Percentiles rank a stretch among this genome's conserved stretches.
These are phyloP conservation scores for Callocephalon fimbriatum DNA, from an alignment of 2,113 vertebrate species.

Conservation along the genomic window DNA sequence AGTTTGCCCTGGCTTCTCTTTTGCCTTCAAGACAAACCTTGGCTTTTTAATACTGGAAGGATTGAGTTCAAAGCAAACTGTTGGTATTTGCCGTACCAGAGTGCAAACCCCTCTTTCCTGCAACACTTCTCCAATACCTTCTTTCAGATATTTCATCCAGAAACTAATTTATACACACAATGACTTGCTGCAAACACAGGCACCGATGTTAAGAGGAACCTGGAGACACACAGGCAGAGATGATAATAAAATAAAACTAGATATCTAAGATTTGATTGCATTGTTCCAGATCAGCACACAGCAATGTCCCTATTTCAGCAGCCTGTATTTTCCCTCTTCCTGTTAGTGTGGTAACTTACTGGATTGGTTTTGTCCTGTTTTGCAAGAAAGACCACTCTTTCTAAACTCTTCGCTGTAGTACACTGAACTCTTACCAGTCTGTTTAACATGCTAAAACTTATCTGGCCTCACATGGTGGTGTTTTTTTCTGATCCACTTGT, in stretches of 20 bases:
- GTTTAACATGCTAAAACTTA: neutral
- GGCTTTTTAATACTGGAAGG: neutral
- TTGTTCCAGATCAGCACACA: neutral
- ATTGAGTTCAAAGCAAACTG: neutral
- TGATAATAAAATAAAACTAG: neutral
- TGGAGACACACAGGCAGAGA: neutral
- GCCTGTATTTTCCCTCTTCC: neutral
- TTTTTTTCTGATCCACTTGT: neutral
- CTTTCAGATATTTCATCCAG: neutral
- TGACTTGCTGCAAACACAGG: neutral
- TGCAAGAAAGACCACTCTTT: neutral
- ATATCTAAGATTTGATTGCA: neutral
- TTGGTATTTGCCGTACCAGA: neutral
- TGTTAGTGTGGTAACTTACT: neutral
- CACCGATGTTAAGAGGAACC: neutral
- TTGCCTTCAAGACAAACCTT: rapidly evolving
- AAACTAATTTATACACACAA: neutral
- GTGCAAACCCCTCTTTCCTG: neutral
- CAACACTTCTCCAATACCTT: neutral
- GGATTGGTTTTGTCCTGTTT: neutral
- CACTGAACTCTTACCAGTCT: neutral
- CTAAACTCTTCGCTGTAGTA: neutral
- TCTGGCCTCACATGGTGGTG: neutral
- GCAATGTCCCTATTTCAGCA: neutral
- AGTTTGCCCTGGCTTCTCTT: neutral